Evolutionary conservation across 2,797 vertebrate species (phyloP).

Genomic region (Allobates femoralis): DNA sequence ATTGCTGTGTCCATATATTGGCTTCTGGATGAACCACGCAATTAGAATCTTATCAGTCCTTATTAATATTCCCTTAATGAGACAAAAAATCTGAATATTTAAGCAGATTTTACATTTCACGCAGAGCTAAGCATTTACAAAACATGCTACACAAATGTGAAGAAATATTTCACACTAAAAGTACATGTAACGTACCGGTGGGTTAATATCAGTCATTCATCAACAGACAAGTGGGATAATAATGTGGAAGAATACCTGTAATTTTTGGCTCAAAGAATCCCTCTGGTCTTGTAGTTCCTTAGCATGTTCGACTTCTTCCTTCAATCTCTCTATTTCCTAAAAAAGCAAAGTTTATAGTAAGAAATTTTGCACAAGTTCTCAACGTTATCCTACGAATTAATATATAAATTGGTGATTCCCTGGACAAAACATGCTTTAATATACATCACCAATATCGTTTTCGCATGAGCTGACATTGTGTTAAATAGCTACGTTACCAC

Average conservation of each 20-base stretch:
- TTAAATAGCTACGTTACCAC: not conserved
- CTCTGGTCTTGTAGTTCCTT: constrained; percentile 95
- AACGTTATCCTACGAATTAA: not conserved
- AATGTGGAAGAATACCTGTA: constrained; percentile 81
- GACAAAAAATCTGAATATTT: constrained; percentile 19
- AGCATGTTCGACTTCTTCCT: constrained; percentile 94
- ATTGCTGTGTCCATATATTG: constrained; percentile 43
- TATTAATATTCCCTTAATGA: constrained; percentile 57
- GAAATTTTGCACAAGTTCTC: not conserved
- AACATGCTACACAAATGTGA: not conserved
- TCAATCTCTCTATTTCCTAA: constrained; percentile 96
- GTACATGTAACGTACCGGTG: not conserved
- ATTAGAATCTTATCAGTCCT: constrained; percentile 56
- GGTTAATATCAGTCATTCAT: not conserved
- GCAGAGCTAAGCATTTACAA: constrained; percentile 35
- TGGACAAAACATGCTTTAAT: not conserved
- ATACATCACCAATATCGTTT: not conserved
- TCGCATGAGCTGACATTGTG: not conserved
- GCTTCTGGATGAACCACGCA: constrained; percentile 40
- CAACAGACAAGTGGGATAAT: not conserved
- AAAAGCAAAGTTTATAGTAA: constrained; percentile 21
- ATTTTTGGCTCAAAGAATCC: constrained; percentile 90
- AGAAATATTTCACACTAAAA: not conserved
- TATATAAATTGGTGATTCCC: not conserved
- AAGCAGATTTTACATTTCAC: constrained; percentile 47